These are phyloP conservation scores for Hippocampus guttulatus DNA, from an alignment of 2,113 vertebrate species.

Conservation along the genomic window DNA sequence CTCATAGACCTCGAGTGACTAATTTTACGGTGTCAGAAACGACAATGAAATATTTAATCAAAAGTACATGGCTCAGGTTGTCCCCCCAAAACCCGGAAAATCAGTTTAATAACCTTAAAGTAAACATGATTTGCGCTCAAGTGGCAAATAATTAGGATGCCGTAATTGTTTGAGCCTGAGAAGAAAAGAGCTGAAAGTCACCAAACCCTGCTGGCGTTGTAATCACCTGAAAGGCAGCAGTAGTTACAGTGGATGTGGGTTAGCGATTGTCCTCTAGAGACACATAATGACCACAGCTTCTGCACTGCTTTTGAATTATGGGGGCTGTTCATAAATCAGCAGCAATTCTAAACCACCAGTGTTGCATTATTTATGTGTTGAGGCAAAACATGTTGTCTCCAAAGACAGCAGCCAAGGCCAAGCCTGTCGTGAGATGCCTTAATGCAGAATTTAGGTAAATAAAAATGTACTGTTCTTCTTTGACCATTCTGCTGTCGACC, in stretches of 20 bases:
- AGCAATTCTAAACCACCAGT: slow-evolving; percentile 22
- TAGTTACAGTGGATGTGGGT: neutral
- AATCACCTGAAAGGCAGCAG: neutral
- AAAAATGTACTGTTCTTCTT: slow-evolving; percentile 31
- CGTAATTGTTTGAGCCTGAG: neutral
- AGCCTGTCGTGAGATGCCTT: slow-evolving; percentile 19
- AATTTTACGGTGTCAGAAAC: neutral
- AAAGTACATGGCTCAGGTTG: neutral
- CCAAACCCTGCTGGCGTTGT: neutral
- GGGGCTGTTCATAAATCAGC: slow-evolving; percentile 34
- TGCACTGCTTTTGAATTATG: slow-evolving; percentile 6
- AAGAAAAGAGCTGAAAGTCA: neutral
- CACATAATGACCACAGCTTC: neutral
- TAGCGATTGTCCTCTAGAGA: slow-evolving; percentile 1
- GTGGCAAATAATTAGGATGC: neutral
- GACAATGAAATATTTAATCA: neutral
- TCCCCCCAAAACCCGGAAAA: neutral
- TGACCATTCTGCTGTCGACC: slow-evolving; percentile 12
- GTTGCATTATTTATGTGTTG: slow-evolving; percentile 55
- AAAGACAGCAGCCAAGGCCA: slow-evolving; percentile 35
- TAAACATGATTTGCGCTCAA: neutral
- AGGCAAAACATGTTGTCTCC: slow-evolving; percentile 29
- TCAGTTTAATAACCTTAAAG: neutral
- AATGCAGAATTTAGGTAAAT: slow-evolving; percentile 41
- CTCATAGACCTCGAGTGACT: neutral